phyloP scores from a whole-genome alignment of 1,140 invertebrate species.

The Drosophila biarmipes region DNA sequence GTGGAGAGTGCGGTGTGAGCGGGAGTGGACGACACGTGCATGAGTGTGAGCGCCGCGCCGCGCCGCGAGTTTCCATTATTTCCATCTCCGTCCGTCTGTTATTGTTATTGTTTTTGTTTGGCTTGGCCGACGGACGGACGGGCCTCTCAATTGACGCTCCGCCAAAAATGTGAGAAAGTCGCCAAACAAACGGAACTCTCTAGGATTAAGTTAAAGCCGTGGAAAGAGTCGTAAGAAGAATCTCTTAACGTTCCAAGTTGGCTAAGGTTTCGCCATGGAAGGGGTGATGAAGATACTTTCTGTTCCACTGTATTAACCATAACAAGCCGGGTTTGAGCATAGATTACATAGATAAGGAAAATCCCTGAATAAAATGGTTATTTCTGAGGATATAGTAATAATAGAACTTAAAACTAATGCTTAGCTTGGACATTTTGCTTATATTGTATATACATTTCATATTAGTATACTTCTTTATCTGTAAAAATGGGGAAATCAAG shows the following conservation, averaged over 20 bases:
- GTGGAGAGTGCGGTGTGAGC: constrained; percentile 22
- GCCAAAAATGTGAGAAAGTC: constrained; percentile 7
- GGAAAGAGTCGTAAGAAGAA: neutral
- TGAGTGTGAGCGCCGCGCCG: constrained; percentile 6
- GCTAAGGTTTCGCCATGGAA: neutral
- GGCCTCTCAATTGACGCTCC: constrained; percentile 15
- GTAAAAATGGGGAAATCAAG: too few relatives aligned
- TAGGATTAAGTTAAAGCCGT: constrained; percentile 4
- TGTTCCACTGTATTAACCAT: too few relatives aligned
- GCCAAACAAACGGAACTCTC: constrained; percentile 9
- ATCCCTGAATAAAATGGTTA: too few relatives aligned
- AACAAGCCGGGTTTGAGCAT: too few relatives aligned
- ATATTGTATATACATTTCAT: too few relatives aligned
- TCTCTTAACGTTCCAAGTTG: neutral
- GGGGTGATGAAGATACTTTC: neutral
- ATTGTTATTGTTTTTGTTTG: constrained; percentile 47
- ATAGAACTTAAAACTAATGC: too few relatives aligned
- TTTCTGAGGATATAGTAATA: too few relatives aligned
- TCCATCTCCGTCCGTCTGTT: constrained; percentile 29
- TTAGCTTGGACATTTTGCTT: too few relatives aligned
- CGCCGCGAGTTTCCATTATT: constrained; percentile 28
- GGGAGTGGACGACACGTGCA: constrained; percentile 3
- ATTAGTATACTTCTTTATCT: neutral
- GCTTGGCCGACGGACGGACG: constrained; percentile 24
- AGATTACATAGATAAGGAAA: too few relatives aligned